These are phyloP conservation scores for Turdus rufiventris DNA, from an alignment of 2,113 vertebrate genomes.

Conservation along the genomic window DNA sequence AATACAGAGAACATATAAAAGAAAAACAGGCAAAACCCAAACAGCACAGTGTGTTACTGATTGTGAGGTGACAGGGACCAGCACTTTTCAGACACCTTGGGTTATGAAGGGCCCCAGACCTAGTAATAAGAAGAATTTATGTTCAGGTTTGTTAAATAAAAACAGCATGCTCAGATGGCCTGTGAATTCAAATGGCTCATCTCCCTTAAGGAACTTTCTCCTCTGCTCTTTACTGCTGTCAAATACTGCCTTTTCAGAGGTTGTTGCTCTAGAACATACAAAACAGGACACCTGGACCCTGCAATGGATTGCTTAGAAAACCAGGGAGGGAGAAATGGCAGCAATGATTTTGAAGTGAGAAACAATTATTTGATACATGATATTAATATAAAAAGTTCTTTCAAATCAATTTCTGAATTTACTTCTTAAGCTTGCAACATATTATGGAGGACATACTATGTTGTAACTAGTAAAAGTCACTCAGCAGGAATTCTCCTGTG, in stretches of 20 bases:
- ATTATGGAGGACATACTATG: neutral
- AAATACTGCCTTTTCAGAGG: neutral
- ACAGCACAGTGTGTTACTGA: neutral
- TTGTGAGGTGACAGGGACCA: accelerated
- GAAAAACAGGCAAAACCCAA: neutral
- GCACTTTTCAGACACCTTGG: neutral
- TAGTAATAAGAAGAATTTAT: neutral
- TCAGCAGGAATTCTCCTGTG: neutral
- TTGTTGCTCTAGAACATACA: neutral
- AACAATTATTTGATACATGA: neutral
- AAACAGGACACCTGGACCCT: neutral
- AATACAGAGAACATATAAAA: neutral
- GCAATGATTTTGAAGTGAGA: neutral
- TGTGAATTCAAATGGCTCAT: neutral
- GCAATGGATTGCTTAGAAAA: neutral
- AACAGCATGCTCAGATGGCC: neutral
- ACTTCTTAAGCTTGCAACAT: neutral
- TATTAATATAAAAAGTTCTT: neutral
- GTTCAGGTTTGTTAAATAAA: neutral
- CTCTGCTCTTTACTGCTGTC: neutral
- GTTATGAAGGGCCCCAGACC: neutral
- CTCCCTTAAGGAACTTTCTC: neutral
- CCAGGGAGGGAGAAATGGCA: neutral
- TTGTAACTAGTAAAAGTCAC: neutral
- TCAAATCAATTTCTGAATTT: neutral